These are phyloP conservation scores for Dryadula phaetusa DNA, from an alignment of 2,888 invertebrate species.

Conservation along the genomic window DNA sequence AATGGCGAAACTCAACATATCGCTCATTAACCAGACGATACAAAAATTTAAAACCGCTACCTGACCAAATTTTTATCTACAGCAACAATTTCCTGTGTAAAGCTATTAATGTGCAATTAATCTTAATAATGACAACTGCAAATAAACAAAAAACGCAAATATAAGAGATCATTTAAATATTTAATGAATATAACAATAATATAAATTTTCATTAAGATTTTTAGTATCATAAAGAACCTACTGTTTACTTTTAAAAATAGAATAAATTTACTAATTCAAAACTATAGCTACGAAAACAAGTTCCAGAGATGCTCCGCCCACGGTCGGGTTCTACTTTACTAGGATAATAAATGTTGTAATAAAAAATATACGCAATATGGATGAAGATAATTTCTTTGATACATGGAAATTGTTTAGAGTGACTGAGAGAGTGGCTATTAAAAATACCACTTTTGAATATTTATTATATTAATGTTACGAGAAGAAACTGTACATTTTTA, in stretches of 20 bases:
- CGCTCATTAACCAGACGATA: not conserved
- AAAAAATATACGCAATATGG: slow-evolving; percentile 38
- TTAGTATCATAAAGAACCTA: not conserved
- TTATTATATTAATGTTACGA: slow-evolving; percentile 19
- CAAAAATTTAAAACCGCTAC: slow-evolving; percentile 15
- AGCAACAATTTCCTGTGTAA: slow-evolving; percentile 8
- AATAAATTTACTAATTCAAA: slow-evolving; percentile 19
- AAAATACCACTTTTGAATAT: slow-evolving; percentile 8
- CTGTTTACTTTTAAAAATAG: slow-evolving; percentile 23
- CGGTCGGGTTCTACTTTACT: slow-evolving; percentile 26
- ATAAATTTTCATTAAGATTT: not conserved
- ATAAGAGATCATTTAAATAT: slow-evolving; percentile 8
- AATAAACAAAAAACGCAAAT: slow-evolving; percentile 12
- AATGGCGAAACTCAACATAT: not conserved
- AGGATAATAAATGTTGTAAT: slow-evolving; percentile 35
- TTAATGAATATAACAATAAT: slow-evolving; percentile 13
- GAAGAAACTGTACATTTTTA: slow-evolving; percentile 1
- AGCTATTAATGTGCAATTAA: slow-evolving; percentile 3
- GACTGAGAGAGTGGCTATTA: slow-evolving; percentile 14
- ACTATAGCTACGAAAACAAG: slow-evolving; percentile 31
- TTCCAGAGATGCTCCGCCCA: slow-evolving; percentile 29
- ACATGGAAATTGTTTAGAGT: slow-evolving; percentile 31
- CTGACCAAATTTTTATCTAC: not conserved
- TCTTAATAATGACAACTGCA: slow-evolving; percentile 7
- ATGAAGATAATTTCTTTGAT: slow-evolving; percentile 42